Evolutionary conservation across 2,888 invertebrate species (phyloP).

Genomic region (Laothoe populi): DNA sequence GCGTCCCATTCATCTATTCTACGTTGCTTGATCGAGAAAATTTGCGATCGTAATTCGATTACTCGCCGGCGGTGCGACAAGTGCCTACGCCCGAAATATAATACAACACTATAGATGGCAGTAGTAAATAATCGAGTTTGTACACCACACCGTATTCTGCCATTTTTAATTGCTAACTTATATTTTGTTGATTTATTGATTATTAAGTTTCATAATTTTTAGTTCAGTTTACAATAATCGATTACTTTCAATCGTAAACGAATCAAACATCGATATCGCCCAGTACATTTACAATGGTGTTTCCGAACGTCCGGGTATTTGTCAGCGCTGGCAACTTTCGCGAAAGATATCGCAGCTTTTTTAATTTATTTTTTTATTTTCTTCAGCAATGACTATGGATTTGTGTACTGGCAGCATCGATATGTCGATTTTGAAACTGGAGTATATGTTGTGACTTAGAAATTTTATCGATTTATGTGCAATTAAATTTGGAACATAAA

Average conservation of each 20-base stretch:
- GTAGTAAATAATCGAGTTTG: not conserved
- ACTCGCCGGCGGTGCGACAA: too few relatives aligned
- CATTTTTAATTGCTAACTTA: not conserved
- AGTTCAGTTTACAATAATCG: not conserved
- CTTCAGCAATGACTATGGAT: conserved; percentile 4
- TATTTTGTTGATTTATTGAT: not conserved
- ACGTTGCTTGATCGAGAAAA: too few relatives aligned
- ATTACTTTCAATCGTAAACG: conserved; percentile 20
- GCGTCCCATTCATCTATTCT: too few relatives aligned
- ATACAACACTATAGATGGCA: not conserved
- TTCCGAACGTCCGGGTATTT: conserved; percentile 38
- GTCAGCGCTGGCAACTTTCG: conserved; percentile 40
- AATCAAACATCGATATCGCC: conserved; percentile 25
- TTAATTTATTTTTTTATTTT: not conserved
- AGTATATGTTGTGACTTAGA: conserved; percentile 19
- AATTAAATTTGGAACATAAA: conserved; percentile 7
- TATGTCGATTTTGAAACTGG: conserved; percentile 10
- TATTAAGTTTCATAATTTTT: not conserved
- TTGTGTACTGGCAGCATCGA: conserved; percentile 10
- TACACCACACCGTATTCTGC: not conserved
- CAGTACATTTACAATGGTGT: conserved; percentile 34
- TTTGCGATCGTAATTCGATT: too few relatives aligned
- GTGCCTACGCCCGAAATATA: not conserved
- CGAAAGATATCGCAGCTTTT: conserved; percentile 4
- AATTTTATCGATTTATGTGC: conserved; percentile 12